Evolutionary conservation across 1,140 invertebrate genomes (phyloP).

Genomic region (Aphaenogaster ashmeadi): DNA sequence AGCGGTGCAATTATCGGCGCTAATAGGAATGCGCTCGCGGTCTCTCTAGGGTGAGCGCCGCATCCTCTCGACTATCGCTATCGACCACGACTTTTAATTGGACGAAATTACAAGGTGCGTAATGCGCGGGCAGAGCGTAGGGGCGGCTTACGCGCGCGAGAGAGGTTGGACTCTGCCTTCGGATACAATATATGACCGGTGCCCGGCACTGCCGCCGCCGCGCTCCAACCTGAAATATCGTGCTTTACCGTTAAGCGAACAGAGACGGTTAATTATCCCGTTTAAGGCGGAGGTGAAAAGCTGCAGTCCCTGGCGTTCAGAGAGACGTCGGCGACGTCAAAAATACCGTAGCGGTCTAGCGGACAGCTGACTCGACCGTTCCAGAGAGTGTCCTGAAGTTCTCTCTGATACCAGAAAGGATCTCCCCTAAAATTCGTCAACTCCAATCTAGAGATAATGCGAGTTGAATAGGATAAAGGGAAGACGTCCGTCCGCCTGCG

Average conservation of each 20-base stretch:
- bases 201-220: conserved; percentile 12
- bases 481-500: neutral
- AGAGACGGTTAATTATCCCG: conserved; percentile 75
- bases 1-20: conserved; percentile 66
- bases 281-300: conserved; percentile 74
- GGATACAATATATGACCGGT: conserved; percentile 63
- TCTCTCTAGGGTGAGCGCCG: conserved; percentile 31
- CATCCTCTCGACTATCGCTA: conserved; percentile 45
- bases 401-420: conserved; percentile 17
- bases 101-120: conserved; percentile 83
- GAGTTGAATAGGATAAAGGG: conserved; percentile 9
- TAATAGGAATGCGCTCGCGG: conserved; percentile 65
- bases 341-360: neutral
- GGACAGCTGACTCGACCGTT: neutral
- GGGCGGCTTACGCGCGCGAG: conserved; percentile 66
- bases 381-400: neutral
- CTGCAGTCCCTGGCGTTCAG: conserved; percentile 36
- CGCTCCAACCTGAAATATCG: conserved; percentile 64
- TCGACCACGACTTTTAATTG: conserved; percentile 79
- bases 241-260: conserved; percentile 70
- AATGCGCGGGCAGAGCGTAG: conserved; percentile 76
- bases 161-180: conserved; percentile 66
- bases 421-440: conserved; percentile 26
- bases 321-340: conserved; percentile 32
- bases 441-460: conserved; percentile 16